A percentile compares a stretch with the other conserved stretches of the same genome.
Evolutionary conservation across 2,888 invertebrate species (phyloP).

Genomic region (Drosophila atripex): DNA sequence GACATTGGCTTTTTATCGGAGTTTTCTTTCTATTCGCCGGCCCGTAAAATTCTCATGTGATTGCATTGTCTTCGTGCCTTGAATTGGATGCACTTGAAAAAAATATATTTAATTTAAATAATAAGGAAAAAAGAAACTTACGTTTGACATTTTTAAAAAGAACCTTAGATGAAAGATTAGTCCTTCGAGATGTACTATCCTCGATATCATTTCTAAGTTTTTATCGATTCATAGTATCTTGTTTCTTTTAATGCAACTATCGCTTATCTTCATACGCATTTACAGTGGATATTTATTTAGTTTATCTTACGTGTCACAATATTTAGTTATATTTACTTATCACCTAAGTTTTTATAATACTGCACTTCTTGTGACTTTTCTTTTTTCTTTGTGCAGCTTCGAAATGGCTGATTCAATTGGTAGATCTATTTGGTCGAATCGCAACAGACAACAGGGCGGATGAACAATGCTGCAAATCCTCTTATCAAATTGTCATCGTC

Average conservation of each 20-base stretch:
- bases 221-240: too few species aligned
- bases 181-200: background rate
- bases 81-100: slow-evolving; percentile 5
- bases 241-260: too few species aligned
- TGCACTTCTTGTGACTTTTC: background rate
- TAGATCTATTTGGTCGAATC: slow-evolving; percentile 2
- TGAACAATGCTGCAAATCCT: slow-evolving; percentile 35
- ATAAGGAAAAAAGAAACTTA: background rate
- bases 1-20: slow-evolving; percentile 42
- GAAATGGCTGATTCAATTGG: slow-evolving; percentile 28
- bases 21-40: slow-evolving; percentile 23
- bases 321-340: too few species aligned
- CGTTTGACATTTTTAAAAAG: too few species aligned
- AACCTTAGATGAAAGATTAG: too few species aligned
- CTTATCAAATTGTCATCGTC: slow-evolving; percentile 64
- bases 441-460: slow-evolving; percentile 29
- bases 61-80: slow-evolving; percentile 53
- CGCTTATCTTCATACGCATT: too few species aligned
- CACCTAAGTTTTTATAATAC: background rate
- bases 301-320: too few species aligned
- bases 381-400: slow-evolving; percentile 12
- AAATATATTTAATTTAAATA: background rate
- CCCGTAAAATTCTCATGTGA: slow-evolving; percentile 52
- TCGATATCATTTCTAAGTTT: too few species aligned
- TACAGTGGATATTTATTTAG: too few species aligned